Base-by-base conservation (phyloP, 2,797 vertebrate species). In the Melanogrammus aeglefinus region DNA sequence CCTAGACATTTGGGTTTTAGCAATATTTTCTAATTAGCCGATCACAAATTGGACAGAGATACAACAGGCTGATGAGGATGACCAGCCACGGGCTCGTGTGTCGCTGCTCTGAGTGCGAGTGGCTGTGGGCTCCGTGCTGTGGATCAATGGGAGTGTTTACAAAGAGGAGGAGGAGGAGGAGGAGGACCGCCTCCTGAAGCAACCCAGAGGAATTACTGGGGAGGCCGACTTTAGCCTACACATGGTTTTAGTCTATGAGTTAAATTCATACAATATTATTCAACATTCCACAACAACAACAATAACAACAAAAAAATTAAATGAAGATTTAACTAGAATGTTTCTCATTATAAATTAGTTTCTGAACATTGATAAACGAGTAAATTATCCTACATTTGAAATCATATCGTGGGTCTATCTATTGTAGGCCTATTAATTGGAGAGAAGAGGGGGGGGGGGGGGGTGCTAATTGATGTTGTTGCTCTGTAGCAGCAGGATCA, bases 101-200 rank as follows among this genome's bases (percentile, higher is more conserved):
- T 73, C 79, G 21, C 76, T 85, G 86, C 13, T 75, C 27, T 27
- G 81, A 75, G 79, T 77, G 79, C 86, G 57, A 51, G 16, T 4
- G 47, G 76, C 80, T 86, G 69, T 31, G 24, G 27, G 69, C 21
- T 33, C 21, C 10, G 27, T 14, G 9, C 27, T 33, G 69, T 4
- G 18, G 69, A 86, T 78, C 89, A 85, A 81, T 89, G 92, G 91
- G 92, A 89, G 93, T 92, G 93, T 93, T 93, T 92, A 91, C 91
- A 81, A 80, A 82, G 88, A 74, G 13, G 10, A 27, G 9, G 63
- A 66, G 13, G 10, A 27, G 9, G 63, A 66, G 63, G 63, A 69
- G 63, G 63, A 27, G 9, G 24, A 10, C 2, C 21, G 18, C 47
- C 18, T 21, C 21, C 47, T 21, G 47, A 47, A 47, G 44, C 44